A percentile compares a stretch with the other conserved stretches of the same genome.
These are phyloP conservation scores for Ennomos fuscantarius DNA, from an alignment of 2,888 invertebrate genomes.

Conservation along the genomic window DNA sequence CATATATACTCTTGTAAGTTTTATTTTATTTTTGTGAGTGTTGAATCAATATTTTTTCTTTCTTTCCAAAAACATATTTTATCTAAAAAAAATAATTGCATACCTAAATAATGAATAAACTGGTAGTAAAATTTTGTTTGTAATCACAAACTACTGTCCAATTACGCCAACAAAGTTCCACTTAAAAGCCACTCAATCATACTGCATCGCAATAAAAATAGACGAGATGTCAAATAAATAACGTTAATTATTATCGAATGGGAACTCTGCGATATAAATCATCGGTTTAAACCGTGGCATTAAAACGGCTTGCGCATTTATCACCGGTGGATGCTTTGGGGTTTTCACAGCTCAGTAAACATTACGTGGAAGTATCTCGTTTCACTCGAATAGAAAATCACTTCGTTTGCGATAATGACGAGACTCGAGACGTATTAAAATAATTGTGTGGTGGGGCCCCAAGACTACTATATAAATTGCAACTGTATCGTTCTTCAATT, in stretches of 20 bases:
- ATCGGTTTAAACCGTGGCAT: conserved; percentile 19
- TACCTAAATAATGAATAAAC: no score
- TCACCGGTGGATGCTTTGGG: conserved; percentile 20
- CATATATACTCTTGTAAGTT: no score
- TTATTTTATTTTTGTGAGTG: no score
- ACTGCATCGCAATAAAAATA: conserved; percentile 26
- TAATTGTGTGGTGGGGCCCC: neutral
- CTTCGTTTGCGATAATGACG: neutral
- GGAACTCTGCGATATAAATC: conserved; percentile 23
- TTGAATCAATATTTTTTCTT: no score
- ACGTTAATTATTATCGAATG: conserved; percentile 30
- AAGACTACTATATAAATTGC: neutral
- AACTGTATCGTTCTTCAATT: neutral
- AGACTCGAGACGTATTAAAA: neutral
- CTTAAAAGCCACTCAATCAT: conserved; percentile 22
- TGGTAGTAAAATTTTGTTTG: no score
- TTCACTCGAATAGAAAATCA: conserved; percentile 23
- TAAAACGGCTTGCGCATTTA: conserved; percentile 27
- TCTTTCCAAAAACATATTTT: no score
- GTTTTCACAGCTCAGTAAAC: conserved; percentile 23
- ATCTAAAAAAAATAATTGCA: no score
- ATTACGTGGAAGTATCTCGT: conserved; percentile 11
- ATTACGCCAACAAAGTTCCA: neutral
- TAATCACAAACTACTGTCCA: neutral
- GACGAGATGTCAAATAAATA: conserved; percentile 30